phyloP scores from a whole-genome alignment of 2,113 vertebrate genomes.

The Phaethon lepturus region DNA sequence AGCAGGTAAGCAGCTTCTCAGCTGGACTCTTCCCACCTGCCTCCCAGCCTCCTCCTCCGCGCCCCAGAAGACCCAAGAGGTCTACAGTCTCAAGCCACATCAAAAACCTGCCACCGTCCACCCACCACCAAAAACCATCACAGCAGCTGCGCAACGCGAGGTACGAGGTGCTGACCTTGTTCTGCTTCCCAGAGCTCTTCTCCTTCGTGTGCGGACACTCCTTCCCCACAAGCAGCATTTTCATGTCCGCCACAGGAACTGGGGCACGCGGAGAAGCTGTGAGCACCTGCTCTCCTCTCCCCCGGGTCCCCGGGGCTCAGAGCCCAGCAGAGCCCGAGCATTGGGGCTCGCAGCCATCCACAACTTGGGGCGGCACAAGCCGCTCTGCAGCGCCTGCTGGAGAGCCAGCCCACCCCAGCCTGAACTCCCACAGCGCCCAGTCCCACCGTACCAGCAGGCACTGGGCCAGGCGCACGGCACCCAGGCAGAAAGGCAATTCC shows the following conservation, averaged over 20 bases:
- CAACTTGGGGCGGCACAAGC: not conserved
- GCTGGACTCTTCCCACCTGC: not conserved
- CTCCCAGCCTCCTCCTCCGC: not conserved
- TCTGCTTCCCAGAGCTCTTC: constrained; percentile 91
- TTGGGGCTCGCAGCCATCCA: not conserved
- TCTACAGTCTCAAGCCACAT: not conserved
- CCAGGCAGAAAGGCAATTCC: not conserved
- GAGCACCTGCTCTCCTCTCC: accelerated
- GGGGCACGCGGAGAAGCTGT: not conserved
- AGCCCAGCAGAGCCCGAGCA: not conserved
- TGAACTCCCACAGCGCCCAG: not conserved
- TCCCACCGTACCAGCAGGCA: not conserved
- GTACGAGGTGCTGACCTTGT: constrained; percentile 82
- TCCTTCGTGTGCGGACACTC: constrained; percentile 96
- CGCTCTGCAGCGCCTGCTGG: not conserved
- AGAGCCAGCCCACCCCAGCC: not conserved
- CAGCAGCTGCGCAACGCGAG: not conserved
- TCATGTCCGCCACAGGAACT: constrained; percentile 95
- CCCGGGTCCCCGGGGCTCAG: accelerated
- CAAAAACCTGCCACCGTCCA: not conserved
- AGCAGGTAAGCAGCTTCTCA: not conserved
- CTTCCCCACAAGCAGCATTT: constrained; percentile 88
- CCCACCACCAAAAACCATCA: not conserved
- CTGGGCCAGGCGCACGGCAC: accelerated
- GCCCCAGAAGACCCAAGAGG: not conserved